Conservation (phyloP, 1,140 invertebrate genomes). For the Zaprionus africanus region DNA sequence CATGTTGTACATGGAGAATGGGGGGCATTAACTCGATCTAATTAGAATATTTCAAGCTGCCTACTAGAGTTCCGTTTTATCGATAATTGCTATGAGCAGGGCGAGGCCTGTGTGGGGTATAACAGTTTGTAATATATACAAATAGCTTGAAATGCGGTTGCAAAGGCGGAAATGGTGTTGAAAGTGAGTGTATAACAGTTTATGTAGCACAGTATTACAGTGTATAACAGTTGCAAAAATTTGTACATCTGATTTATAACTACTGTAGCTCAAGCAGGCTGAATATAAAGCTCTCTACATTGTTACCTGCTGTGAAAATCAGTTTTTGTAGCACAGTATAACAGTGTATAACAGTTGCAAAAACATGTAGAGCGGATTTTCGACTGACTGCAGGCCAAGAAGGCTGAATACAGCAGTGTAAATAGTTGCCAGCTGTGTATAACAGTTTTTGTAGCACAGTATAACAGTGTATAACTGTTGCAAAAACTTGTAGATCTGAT, state of each 20-base stretch:
- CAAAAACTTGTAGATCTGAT: too few species aligned
- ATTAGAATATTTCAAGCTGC: slow-evolving; percentile 37
- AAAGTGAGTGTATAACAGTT: background rate
- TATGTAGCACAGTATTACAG: background rate
- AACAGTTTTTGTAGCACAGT: background rate
- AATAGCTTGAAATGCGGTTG: background rate
- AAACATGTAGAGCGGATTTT: too few species aligned
- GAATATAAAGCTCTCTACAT: too few species aligned
- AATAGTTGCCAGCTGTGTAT: background rate
- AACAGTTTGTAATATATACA: background rate
- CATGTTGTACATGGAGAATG: slow-evolving; percentile 13
- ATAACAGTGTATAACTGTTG: background rate
- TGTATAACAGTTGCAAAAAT: background rate
- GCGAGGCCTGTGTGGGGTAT: background rate
- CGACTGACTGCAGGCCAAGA: too few species aligned
- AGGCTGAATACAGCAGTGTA: too few species aligned
- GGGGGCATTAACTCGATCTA: slow-evolving; percentile 34
- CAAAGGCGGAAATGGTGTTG: background rate
- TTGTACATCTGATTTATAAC: background rate
- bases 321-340: too few species aligned
- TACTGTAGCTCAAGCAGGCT: background rate
- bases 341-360: too few species aligned
- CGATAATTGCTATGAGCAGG: slow-evolving; percentile 8
- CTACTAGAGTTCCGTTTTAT: slow-evolving; percentile 32
- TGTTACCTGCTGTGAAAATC: too few species aligned